Base-by-base conservation (phyloP, 2,888 invertebrate genomes). In the Stramonita haemastoma region DNA sequence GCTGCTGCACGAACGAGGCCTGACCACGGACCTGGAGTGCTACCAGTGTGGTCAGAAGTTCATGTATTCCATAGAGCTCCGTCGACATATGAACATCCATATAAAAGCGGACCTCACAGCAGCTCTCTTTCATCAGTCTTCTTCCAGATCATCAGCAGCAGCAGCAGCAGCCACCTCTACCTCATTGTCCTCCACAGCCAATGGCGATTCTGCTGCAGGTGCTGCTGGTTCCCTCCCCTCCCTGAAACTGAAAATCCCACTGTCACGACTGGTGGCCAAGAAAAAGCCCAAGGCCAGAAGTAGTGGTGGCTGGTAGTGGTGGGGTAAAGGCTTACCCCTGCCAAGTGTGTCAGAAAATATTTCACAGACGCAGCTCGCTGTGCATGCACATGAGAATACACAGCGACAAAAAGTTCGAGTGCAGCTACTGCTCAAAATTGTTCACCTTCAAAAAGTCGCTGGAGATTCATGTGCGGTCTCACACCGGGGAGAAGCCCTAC, bases 401-500 rank as follows among this genome's bases (percentile, higher is more conserved):
- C 32, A 36, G 70, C 36, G 89, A 85, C n/a, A 89, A 89, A 36
- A 34, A 57, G 46, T 89, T 66, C 22, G 29, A 26, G 15, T 89
- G 89, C 83, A 46, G 29, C 5, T 73, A 89, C 73, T 89, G 89
- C 56, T 46, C 60, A 5, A 89, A 89, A 22, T 73, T 77, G 36
- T 89, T 89, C 56, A 77, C 89, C 57, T 89, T 85, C 85, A 89
- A 89, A 73, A 89, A 89, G 17, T 89, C 89, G 0, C 57, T 89
- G 85, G 89, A 89, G 36, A 85, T 89, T 32, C 89, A 89, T 46
- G 34, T 89, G 8, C 70, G 89, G 5, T 29, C 46, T 34, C 89
- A 89, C 85, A 89, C 89, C 29, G 89, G 89, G 66, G 89, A 89
- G 57, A 89, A 85, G 85, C 89, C 89, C 8, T 89, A 85, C 32